phyloP scores from a whole-genome alignment of 2,888 invertebrate species.

The Ichneumoninae sp. region DNA sequence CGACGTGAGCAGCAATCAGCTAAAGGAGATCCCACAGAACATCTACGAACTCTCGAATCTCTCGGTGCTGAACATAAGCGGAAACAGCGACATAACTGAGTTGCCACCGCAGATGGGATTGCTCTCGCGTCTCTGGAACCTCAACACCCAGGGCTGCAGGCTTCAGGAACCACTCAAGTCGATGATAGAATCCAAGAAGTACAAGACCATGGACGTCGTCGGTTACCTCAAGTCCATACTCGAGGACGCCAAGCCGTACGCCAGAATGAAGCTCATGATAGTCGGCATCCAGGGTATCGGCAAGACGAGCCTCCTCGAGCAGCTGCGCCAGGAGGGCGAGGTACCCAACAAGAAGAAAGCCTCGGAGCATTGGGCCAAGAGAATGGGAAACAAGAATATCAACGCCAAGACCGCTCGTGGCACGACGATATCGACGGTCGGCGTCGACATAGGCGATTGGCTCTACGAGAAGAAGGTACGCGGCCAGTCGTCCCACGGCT shows the following conservation, averaged over 20 bases:
- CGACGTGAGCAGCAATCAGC: slow-evolving; percentile 95
- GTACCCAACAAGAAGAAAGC: slow-evolving; percentile 89
- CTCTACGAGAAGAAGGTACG: slow-evolving; percentile 94
- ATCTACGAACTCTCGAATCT: slow-evolving; percentile 94
- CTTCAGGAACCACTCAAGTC: slow-evolving; percentile 94
- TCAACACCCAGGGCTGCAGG: slow-evolving; percentile 95
- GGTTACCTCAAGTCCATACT: slow-evolving; percentile 95
- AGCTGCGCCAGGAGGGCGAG: slow-evolving; percentile 94
- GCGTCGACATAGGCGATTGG: slow-evolving; percentile 99
- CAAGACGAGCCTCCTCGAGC: slow-evolving; percentile 96
- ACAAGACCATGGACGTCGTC: slow-evolving; percentile 97
- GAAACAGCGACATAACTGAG: slow-evolving; percentile 93
- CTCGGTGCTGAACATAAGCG: slow-evolving; percentile 97
- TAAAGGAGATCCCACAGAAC: slow-evolving; percentile 92
- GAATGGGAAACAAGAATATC: slow-evolving; percentile 96
- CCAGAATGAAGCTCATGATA: slow-evolving; percentile 98
- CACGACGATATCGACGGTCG: slow-evolving; percentile 96
- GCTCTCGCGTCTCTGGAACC: slow-evolving; percentile 97
- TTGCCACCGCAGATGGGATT: slow-evolving; percentile 98
- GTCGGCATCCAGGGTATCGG: slow-evolving; percentile 95
- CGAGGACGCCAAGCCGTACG: slow-evolving; percentile 96
- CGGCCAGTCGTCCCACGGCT: slow-evolving; percentile 90
- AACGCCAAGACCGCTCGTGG: slow-evolving; percentile 91
- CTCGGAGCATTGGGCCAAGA: slow-evolving; percentile 95
- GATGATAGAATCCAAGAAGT: slow-evolving; percentile 96